Conservation (phyloP, 1,140 invertebrate species). For the Phenacoccus solenopsis region DNA sequence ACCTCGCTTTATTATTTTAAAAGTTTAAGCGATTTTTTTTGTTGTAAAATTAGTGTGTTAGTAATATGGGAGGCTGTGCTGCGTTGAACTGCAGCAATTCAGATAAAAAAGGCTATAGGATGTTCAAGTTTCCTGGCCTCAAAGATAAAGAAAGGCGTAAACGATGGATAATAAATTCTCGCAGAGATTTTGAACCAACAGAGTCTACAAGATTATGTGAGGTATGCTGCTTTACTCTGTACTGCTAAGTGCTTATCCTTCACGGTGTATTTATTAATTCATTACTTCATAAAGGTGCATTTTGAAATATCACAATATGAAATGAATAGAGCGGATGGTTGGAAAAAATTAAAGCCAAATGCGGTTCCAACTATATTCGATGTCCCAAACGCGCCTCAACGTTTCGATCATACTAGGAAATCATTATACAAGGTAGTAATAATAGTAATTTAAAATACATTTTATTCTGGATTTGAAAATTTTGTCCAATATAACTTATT, state of each 20-base stretch:
- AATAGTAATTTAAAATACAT: no score
- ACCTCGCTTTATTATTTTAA: no score
- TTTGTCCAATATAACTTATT: no score
- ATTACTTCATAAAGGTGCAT: slow-evolving; percentile 9
- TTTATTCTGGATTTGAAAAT: no score
- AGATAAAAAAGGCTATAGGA: background rate
- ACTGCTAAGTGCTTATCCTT: background rate
- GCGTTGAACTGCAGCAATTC: slow-evolving; percentile 9
- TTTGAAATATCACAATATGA: slow-evolving; percentile 21
- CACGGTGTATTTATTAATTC: background rate
- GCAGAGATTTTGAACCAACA: background rate
- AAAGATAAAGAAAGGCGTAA: background rate
- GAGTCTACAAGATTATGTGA: slow-evolving; percentile 7
- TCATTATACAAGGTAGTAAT: slow-evolving; percentile 1
- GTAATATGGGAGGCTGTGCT: background rate
- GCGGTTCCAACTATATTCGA: slow-evolving; percentile 18
- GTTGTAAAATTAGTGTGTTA: background rate
- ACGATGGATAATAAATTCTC: slow-evolving; percentile 19
- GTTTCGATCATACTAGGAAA: background rate
- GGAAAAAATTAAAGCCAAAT: slow-evolving; percentile 20
- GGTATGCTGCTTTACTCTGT: background rate
- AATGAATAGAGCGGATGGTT: slow-evolving; percentile 7
- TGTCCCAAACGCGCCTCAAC: slow-evolving; percentile 14
- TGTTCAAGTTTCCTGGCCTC: slow-evolving; percentile 19
- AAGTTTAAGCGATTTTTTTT: no score